Conservation (phyloP, 2,888 invertebrate genomes). For the Drosophila colorata region DNA sequence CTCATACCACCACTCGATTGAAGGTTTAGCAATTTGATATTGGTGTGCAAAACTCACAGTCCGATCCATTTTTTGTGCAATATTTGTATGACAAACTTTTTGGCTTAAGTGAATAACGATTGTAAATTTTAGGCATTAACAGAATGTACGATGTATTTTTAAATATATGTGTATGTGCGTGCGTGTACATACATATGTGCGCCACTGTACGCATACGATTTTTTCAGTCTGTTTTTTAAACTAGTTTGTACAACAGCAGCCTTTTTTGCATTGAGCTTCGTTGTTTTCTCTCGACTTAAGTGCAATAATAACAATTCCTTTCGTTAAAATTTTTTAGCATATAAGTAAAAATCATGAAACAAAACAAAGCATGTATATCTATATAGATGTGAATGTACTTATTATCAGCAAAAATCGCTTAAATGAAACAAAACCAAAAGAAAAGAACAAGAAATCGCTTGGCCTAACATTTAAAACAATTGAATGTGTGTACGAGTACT, state of each 20-base stretch:
- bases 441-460: slow-evolving; percentile 42
- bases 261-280: slow-evolving; percentile 76
- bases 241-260: slow-evolving; percentile 76
- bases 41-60: slow-evolving; percentile 74
- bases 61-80: slow-evolving; percentile 82
- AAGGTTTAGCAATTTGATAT: slow-evolving; percentile 70
- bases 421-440: slow-evolving; percentile 20
- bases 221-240: slow-evolving; percentile 71
- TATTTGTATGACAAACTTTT: slow-evolving; percentile 82
- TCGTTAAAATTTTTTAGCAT: slow-evolving; percentile 64
- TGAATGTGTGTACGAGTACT: slow-evolving; percentile 55
- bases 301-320: slow-evolving; percentile 72
- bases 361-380: slow-evolving; percentile 18
- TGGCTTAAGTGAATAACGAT: slow-evolving; percentile 67
- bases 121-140: slow-evolving; percentile 59
- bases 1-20: slow-evolving; percentile 77
- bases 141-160: slow-evolving; percentile 49
- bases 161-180: slow-evolving; percentile 16
- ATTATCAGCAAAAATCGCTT: slow-evolving; percentile 50
- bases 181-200: slow-evolving; percentile 23
- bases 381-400: slow-evolving; percentile 38
- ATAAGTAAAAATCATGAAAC: slow-evolving; percentile 33
- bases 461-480: slow-evolving; percentile 48
- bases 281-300: slow-evolving; percentile 69
- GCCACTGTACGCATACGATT: slow-evolving; percentile 22